Evolutionary conservation across 2,888 invertebrate species (phyloP).

Genomic region (Acronicta alni): DNA sequence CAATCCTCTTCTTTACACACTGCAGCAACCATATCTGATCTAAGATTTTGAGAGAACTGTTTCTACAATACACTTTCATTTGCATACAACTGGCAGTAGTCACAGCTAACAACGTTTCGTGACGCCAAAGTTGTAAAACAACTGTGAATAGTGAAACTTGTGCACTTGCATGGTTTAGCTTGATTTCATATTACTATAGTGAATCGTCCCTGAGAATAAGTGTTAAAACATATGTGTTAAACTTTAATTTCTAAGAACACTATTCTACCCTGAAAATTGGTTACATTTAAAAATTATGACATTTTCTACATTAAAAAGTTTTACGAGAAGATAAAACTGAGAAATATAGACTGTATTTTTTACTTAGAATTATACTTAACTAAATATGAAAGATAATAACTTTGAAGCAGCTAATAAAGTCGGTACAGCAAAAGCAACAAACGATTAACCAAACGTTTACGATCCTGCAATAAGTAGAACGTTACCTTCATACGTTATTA

Average conservation of each 20-base stretch:
- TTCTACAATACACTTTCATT: constrained; percentile 18
- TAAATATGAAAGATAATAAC: no score
- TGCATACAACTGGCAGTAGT: constrained; percentile 20
- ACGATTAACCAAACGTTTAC: neutral
- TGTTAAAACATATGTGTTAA: no score
- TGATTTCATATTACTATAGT: constrained; percentile 23
- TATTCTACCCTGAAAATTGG: no score
- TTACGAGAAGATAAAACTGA: no score
- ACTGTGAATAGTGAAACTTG: constrained; percentile 43
- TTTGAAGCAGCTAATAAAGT: neutral
- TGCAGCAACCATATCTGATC: no score
- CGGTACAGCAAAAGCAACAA: neutral
- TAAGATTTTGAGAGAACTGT: constrained; percentile 10
- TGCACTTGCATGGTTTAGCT: constrained; percentile 37
- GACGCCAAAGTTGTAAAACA: constrained; percentile 24
- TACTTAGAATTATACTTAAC: no score
- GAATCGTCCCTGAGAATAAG: constrained; percentile 25
- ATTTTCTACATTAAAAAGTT: no score
- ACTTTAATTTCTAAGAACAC: no score
- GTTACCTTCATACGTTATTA: constrained; percentile 27
- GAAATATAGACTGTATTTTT: no score
- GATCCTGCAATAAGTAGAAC: constrained; percentile 12
- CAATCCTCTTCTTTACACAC: no score
- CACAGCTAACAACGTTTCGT: constrained; percentile 31
- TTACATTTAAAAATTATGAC: no score